Conservation (phyloP, 2,113 vertebrate genomes). For the Leucopternis melanops region DNA sequence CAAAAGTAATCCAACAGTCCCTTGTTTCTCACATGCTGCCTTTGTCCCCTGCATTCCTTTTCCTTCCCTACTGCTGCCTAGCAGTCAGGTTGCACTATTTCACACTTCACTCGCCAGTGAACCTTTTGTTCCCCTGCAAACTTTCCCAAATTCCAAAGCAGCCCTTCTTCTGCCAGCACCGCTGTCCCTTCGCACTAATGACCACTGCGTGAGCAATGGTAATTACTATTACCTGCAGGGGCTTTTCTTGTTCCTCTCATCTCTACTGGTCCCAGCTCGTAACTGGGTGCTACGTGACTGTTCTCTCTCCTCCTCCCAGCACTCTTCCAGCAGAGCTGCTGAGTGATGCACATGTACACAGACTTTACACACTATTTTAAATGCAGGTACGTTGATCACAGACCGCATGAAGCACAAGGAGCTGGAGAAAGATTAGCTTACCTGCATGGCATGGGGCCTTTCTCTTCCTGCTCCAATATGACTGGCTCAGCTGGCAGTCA, state of each 20-base stretch:
- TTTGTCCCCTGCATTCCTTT: neutral
- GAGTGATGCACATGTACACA: neutral
- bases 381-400: neutral
- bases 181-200: neutral
- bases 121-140: neutral
- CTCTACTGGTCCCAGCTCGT: neutral
- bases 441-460: neutral
- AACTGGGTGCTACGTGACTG: accelerated
- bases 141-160: neutral
- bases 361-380: neutral
- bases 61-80: neutral
- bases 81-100: neutral
- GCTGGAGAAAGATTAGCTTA: neutral
- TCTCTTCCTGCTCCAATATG: neutral
- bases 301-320: neutral
- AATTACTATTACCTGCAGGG: neutral
- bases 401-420: neutral
- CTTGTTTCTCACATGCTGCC: neutral
- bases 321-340: neutral
- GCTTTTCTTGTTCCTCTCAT: neutral
- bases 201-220: neutral
- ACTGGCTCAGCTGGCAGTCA: neutral
- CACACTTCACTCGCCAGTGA: neutral
- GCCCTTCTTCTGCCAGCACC: neutral
- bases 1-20: neutral